Evolutionary conservation across 2,888 invertebrate species (phyloP).

Genomic region (Rutpela maculata): DNA sequence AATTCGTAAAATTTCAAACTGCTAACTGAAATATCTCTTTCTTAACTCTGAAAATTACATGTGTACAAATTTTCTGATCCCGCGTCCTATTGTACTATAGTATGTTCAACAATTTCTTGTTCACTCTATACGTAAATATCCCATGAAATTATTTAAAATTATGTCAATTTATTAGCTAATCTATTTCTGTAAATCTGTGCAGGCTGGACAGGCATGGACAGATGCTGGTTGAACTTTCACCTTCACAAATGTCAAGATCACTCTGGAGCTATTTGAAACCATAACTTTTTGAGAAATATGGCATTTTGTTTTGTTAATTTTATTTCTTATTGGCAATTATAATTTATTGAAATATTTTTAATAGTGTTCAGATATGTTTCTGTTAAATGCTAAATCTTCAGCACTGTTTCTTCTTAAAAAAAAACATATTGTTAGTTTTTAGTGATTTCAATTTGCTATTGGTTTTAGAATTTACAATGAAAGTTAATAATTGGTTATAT

Average conservation of each 20-base stretch:
- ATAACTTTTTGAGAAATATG: neutral
- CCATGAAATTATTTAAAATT: conserved; percentile 13
- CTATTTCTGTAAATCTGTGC: neutral
- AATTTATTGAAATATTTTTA: neutral
- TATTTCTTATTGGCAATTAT: conserved; percentile 12
- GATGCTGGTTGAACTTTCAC: conserved; percentile 22
- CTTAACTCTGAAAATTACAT: too few relatives aligned
- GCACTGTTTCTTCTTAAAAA: too few relatives aligned
- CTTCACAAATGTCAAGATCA: conserved; percentile 37
- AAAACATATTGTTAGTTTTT: too few relatives aligned
- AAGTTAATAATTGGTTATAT: too few relatives aligned
- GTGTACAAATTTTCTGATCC: too few relatives aligned
- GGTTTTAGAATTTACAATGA: too few relatives aligned
- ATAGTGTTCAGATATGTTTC: neutral
- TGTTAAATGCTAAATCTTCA: too few relatives aligned
- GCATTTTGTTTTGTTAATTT: conserved; percentile 2
- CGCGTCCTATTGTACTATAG: too few relatives aligned
- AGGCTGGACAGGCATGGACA: conserved; percentile 8
- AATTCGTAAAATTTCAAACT: too few relatives aligned
- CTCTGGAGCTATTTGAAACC: neutral
- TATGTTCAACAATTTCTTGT: neutral
- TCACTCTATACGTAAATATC: neutral
- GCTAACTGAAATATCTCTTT: too few relatives aligned
- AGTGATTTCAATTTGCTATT: too few relatives aligned
- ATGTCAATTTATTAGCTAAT: neutral